Evolutionary conservation across 53 echinoderm and acorn worm species (phyloP).

Genomic region (Holothuria leucospilota): DNA sequence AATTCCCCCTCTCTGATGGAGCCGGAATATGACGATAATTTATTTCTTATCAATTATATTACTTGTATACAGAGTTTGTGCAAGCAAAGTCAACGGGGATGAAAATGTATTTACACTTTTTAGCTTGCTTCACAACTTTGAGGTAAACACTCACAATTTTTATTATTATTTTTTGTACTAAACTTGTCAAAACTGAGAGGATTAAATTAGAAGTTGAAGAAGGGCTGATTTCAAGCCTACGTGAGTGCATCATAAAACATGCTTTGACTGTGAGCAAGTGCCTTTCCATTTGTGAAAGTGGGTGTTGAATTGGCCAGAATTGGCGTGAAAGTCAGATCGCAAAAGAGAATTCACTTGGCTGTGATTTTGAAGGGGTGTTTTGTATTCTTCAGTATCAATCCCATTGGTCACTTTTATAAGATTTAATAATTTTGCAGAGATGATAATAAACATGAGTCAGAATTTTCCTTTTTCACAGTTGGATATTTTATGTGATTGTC

Average conservation of each 20-base stretch:
- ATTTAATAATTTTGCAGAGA: too few relatives aligned
- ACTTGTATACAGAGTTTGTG: conserved; percentile 30
- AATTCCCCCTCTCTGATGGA: conserved; percentile 38
- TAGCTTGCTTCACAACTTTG: conserved; percentile 13
- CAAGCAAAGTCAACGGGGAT: conserved; percentile 29
- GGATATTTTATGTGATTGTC: too few relatives aligned
- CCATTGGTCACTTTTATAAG: too few relatives aligned
- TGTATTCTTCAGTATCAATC: too few relatives aligned
- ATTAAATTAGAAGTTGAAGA: conserved; percentile 40
- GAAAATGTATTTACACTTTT: conserved; percentile 53
- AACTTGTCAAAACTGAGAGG: conserved; percentile 44
- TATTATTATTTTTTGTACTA: conserved; percentile 47
- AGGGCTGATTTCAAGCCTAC: conserved; percentile 35
- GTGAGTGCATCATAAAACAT: conserved; percentile 28
- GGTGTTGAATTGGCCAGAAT: too few relatives aligned
- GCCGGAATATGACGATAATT: conserved; percentile 47
- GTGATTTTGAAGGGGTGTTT: too few relatives aligned
- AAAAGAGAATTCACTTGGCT: too few relatives aligned
- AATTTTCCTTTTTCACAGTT: too few relatives aligned
- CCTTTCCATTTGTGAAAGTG: background rate
- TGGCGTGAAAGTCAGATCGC: too few relatives aligned
- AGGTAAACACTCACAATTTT: conserved; percentile 44
- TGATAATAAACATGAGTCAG: too few relatives aligned
- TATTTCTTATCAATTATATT: conserved; percentile 52
- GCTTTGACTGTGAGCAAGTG: background rate